Evolutionary conservation across 2,888 invertebrate genomes (phyloP).

Genomic region (Drosophila neonasuta): DNA sequence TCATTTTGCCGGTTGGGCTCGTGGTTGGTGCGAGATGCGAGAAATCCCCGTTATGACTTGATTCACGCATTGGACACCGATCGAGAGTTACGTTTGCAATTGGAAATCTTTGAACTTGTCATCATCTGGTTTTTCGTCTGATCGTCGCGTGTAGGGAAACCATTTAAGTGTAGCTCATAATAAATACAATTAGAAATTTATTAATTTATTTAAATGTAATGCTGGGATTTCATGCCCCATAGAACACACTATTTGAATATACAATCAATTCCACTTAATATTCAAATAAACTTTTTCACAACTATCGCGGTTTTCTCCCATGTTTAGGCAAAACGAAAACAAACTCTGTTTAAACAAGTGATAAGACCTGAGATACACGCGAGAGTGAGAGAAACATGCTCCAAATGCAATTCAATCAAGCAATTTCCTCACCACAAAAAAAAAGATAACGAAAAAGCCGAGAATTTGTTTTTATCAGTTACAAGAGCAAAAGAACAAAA

Average conservation of each 20-base stretch:
- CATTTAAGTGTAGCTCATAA: neutral
- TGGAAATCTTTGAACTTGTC: slow-evolving; percentile 40
- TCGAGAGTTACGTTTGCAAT: slow-evolving; percentile 25
- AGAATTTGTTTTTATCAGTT: slow-evolving; percentile 26
- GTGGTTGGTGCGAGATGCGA: slow-evolving; percentile 4
- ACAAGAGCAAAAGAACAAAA: slow-evolving; percentile 15
- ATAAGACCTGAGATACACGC: slow-evolving; percentile 26
- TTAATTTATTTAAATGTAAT: slow-evolving; percentile 21
- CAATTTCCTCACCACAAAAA: slow-evolving; percentile 21
- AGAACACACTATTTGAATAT: slow-evolving; percentile 28
- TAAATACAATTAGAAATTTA: slow-evolving; percentile 5
- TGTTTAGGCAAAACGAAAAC: slow-evolving; percentile 6
- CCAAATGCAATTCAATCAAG: slow-evolving; percentile 46
- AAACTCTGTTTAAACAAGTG: slow-evolving; percentile 50
- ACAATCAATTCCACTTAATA: slow-evolving; percentile 9
- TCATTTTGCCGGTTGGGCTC: slow-evolving; percentile 25
- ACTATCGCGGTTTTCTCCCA: slow-evolving; percentile 2
- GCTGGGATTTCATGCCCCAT: slow-evolving; percentile 22
- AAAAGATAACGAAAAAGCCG: slow-evolving; percentile 23
- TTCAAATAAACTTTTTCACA: slow-evolving; percentile 15
- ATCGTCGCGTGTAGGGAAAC: slow-evolving; percentile 2
- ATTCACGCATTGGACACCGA: slow-evolving; percentile 32
- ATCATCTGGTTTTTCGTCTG: slow-evolving; percentile 38
- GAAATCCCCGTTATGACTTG: slow-evolving; percentile 47
- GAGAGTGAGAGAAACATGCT: slow-evolving; percentile 20